These are phyloP conservation scores for Holothuria leucospilota DNA, from an alignment of 53 echinoderm and acorn worm genomes.

Conservation along the genomic window DNA sequence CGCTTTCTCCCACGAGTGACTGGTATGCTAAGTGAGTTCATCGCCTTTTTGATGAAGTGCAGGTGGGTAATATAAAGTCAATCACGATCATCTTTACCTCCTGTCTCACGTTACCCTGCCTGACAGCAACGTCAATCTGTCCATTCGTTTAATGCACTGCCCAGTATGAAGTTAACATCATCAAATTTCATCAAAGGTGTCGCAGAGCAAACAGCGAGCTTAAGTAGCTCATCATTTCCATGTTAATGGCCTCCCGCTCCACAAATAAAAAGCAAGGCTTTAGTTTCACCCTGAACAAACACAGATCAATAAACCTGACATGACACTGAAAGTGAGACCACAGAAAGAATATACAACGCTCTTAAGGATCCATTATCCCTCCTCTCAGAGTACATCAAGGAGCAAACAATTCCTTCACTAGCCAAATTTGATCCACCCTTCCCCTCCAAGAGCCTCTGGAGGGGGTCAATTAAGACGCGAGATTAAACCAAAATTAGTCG, in stretches of 20 bases:
- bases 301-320: conserved; percentile 45
- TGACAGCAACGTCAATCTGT: conserved; percentile 41
- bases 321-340: conserved; percentile 47
- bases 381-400: conserved; percentile 32
- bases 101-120: conserved; percentile 13
- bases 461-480: conserved; percentile 39
- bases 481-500: conserved; percentile 40
- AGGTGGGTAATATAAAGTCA: conserved; percentile 19
- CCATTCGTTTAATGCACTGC: conserved; percentile 39
- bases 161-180: conserved; percentile 20
- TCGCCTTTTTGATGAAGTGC: conserved; percentile 25
- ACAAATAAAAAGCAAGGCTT: conserved; percentile 38
- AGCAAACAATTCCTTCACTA: conserved; percentile 37
- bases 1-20: too few species aligned
- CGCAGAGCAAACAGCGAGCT: conserved; percentile 36
- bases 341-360: conserved; percentile 34
- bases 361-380: conserved; percentile 46
- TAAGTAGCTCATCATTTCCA: conserved; percentile 42
- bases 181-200: conserved; percentile 46
- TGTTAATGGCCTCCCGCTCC: conserved; percentile 46
- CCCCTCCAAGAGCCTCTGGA: conserved; percentile 13
- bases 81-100: conserved; percentile 1
- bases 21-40: conserved; percentile 12
- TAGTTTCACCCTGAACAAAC: conserved; percentile 47
- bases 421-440: conserved; percentile 34